Evolutionary conservation across 2,797 vertebrate genomes (phyloP).

Genomic region (Limosa lapponica): DNA sequence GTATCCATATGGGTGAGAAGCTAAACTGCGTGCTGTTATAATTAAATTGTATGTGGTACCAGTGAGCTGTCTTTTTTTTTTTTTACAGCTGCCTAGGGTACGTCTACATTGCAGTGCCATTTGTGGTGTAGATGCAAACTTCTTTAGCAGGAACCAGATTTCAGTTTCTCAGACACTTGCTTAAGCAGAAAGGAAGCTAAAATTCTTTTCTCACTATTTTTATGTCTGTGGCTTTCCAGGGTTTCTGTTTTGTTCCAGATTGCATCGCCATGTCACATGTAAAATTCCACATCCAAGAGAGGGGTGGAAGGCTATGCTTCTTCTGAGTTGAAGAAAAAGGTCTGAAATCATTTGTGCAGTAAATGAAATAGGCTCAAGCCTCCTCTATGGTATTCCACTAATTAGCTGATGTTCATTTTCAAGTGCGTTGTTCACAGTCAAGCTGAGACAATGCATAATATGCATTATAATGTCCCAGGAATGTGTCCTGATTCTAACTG

Average conservation of each 20-base stretch:
- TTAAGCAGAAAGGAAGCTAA: conserved; percentile 44
- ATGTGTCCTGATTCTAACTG: conserved; percentile 49
- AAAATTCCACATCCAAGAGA: conserved; percentile 4
- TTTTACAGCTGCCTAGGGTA: neutral
- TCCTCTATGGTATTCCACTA: conserved; percentile 46
- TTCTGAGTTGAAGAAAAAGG: conserved; percentile 21
- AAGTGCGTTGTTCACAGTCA: conserved; percentile 45
- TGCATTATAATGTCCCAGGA: conserved; percentile 51
- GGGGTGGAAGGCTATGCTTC: neutral
- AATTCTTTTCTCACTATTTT: conserved; percentile 52
- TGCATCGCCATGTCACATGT: neutral
- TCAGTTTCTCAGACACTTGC: conserved; percentile 32
- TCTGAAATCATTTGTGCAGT: conserved; percentile 48
- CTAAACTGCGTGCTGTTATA: neutral
- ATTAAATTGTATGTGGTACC: conserved; percentile 15
- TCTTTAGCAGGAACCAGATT: conserved; percentile 45
- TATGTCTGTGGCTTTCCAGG: conserved; percentile 35
- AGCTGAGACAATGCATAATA: conserved; percentile 56
- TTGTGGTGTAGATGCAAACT: conserved; percentile 21
- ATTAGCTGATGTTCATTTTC: conserved; percentile 68
- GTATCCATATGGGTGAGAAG: conserved; percentile 27
- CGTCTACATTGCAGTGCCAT: conserved; percentile 15
- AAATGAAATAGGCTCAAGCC: conserved; percentile 46
- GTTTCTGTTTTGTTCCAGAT: conserved; percentile 54
- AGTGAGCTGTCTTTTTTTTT: neutral